phyloP scores from a whole-genome alignment of 2,113 vertebrate species.

The Phalacrocorax carbo region DNA sequence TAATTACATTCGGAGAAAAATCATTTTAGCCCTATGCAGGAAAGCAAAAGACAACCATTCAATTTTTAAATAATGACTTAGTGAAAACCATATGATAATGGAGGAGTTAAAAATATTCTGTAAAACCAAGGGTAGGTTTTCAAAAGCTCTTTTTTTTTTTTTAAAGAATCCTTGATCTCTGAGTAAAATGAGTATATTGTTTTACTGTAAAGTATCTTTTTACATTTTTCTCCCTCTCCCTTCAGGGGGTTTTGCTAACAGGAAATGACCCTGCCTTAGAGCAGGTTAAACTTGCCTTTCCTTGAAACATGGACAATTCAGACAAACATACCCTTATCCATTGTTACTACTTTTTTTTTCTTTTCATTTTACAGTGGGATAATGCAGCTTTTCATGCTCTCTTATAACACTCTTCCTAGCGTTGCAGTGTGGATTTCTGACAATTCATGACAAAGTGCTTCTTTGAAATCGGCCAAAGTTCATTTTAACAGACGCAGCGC shows the following conservation, averaged over 20 bases:
- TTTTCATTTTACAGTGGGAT: not conserved
- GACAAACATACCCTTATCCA: not conserved
- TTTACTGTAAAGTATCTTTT: slow-evolving; percentile 57
- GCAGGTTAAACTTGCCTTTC: slow-evolving; percentile 54
- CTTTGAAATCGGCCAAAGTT: not conserved
- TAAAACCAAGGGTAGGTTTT: not conserved
- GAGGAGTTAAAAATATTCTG: slow-evolving; percentile 10
- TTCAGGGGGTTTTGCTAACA: slow-evolving; percentile 59
- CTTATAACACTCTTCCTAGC: not conserved
- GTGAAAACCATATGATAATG: not conserved
- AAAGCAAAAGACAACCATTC: not conserved
- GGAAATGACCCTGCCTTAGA: slow-evolving; percentile 47
- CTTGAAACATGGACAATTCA: not conserved
- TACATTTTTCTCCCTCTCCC: slow-evolving; percentile 22
- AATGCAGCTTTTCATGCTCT: slow-evolving; percentile 33
- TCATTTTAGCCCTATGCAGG: not conserved
- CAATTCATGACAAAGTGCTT: not conserved
- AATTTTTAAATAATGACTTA: not conserved
- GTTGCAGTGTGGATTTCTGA: not conserved
- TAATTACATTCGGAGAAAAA: not conserved
- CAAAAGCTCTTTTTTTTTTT: not conserved
- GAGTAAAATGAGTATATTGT: slow-evolving; percentile 51
- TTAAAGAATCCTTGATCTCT: not conserved
- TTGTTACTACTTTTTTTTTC: not conserved
- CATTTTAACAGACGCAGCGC: not conserved